Evolutionary conservation across 2,113 vertebrate genomes (phyloP), one percentile per base, ranked within the genome.

Genomic region (Mirza zaza): DNA sequence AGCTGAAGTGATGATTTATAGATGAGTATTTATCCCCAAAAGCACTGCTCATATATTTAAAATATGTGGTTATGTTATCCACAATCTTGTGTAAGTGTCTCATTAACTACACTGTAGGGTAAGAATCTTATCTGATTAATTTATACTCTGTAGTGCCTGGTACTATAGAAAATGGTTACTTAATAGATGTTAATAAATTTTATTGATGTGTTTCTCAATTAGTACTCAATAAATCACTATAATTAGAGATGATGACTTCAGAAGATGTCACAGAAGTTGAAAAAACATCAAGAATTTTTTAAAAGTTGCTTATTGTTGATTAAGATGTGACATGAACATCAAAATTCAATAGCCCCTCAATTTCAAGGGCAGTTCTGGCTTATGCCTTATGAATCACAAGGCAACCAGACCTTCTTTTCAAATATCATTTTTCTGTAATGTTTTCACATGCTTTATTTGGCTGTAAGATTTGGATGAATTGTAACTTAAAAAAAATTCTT

Each of bases 391-490:
- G 70, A 95, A 63, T 84, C 91, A 68, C 48, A 68, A 87, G 65
- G 23, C 85, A 70, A 59, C 71, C 8, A 70, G 77, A 61, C 13
- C 6, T 89, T 45, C 42, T 83, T 95, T 90, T 92, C 67, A 89
- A 92, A 73, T 91, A 75, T 61, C 85, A 82, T 97, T 97, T 96
- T 96, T 83, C 93, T 80, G 82, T 90, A 96, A 95, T 96, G 81
- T 89, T 96, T 96, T 95, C 68, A 83, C 75, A 52, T 92, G 96
- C 71, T 93, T 96, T 89, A 76, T 94, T 97, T 97, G 96, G 97
- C 95, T 89, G 42, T 91, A 86, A 86, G 39, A 89, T 86, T 94
- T 95, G 96, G 95, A 96, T 87, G 95, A 91, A 86, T 57, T 86
- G 36, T 96, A 82, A 86, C 91, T 95, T 96, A 61, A 52, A 75